Evolutionary conservation across 2,797 vertebrate species (phyloP), one percentile per base, ranked within the genome.

Genomic region (Serranus cabrilla): DNA sequence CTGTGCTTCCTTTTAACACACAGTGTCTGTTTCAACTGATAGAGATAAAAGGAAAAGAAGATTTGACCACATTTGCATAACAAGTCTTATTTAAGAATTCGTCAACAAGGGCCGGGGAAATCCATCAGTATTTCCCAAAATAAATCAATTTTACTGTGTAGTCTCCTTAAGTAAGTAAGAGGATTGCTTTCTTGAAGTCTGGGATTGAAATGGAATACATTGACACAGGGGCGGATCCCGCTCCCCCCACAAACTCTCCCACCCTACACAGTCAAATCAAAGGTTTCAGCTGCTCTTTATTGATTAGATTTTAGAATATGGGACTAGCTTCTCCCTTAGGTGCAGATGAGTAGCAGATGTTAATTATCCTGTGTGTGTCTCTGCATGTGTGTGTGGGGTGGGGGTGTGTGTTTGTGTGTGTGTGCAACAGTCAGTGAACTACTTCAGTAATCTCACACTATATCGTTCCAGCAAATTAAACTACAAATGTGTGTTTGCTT

Each of bases 271-370:
- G 90, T 90, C 90, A 91, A 94, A 94, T 93, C 92, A 93, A 91
- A 92, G 89, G 89, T 90, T 93, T 93, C 90, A 93, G 92, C 91
- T 93, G 92, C 90, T 91, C 87, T 93, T 88, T 91, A 94, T 94
- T 93, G 94, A 94, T 94, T 94, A 87, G 87, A 92, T 91, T 94
- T 93, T 91, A 88, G 90, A 94, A 92, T 92, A 91, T 91, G 91
- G 91, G 89, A 91, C 91, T 89, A 51, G 86, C 84, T 90, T 91
- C 84, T 94, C 92, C 92, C 92, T 81, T 65, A 89, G 92, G 93
- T 94, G 90, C 86, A 89, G 86, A 93, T 90, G 89, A 92, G 90
- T 78, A 92, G 90, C 92, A 91, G 91, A 94, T 92, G 89, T 93
- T 94, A 93, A 94, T 93, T 91, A 93, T 93, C 89, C 84, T 84